phyloP scores from a whole-genome alignment of 2,113 vertebrate species.

The Megaceryle maxima region DNA sequence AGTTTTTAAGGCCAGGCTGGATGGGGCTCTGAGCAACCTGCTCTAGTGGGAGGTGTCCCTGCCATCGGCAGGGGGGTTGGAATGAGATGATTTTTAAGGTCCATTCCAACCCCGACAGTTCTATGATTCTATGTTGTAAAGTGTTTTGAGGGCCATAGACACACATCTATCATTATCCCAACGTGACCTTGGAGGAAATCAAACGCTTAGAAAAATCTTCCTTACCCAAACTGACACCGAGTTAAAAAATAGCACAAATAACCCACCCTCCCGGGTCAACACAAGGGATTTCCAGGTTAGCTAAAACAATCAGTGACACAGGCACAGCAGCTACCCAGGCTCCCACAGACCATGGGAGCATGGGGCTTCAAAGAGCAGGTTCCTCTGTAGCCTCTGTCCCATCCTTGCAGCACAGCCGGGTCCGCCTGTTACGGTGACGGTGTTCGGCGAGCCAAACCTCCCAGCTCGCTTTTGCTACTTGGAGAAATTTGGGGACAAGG shows the following conservation, averaged over 20 bases:
- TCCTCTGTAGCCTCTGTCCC: neutral
- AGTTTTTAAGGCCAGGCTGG: too few species aligned
- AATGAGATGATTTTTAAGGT: too few species aligned
- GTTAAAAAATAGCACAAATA: neutral
- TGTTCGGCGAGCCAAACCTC: neutral
- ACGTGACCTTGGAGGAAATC: neutral
- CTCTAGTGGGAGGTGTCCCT: too few species aligned
- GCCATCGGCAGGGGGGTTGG: too few species aligned
- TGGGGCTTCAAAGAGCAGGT: neutral
- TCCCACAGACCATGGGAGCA: neutral
- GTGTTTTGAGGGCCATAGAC: neutral
- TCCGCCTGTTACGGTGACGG: neutral
- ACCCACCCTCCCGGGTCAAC: fast-evolving
- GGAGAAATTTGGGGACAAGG: neutral
- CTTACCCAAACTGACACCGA: neutral
- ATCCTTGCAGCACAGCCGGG: neutral
- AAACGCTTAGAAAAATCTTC: neutral
- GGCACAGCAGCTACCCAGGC: neutral
- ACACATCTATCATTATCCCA: neutral
- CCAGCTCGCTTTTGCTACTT: neutral
- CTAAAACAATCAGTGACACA: neutral
- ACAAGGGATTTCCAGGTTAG: neutral
- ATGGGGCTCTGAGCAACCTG: too few species aligned
- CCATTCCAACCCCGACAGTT: too few species aligned
- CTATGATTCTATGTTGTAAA: neutral